These are phyloP conservation scores for Drosophila nigricruria DNA, from an alignment of 2,888 invertebrate genomes.

Conservation along the genomic window DNA sequence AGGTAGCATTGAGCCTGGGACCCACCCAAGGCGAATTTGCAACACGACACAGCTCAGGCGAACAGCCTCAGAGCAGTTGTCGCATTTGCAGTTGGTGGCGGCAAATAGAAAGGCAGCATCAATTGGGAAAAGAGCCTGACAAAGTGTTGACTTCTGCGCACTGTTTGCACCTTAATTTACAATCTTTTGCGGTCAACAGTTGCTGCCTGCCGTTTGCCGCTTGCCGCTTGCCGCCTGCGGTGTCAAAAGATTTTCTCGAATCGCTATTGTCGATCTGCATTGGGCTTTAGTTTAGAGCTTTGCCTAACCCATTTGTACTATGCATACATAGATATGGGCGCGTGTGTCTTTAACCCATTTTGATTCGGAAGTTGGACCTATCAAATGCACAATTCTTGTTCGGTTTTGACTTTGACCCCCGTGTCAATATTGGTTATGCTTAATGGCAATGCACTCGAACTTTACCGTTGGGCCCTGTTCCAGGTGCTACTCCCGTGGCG, in stretches of 20 bases:
- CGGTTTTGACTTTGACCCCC: conserved; percentile 70
- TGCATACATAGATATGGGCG: background rate
- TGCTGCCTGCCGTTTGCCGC: conserved; percentile 4
- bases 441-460: conserved; percentile 49
- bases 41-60: conserved; percentile 26
- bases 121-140: conserved; percentile 23
- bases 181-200: conserved; percentile 74
- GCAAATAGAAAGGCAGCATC: conserved; percentile 41
- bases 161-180: conserved; percentile 79
- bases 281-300: conserved; percentile 27
- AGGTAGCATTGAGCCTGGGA: conserved; percentile 25
- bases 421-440: conserved; percentile 70
- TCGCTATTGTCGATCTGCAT: conserved; percentile 6
- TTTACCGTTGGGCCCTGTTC: conserved; percentile 50
- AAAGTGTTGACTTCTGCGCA: conserved; percentile 51
- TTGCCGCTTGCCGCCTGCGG: conserved; percentile 24
- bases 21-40: conserved; percentile 48
- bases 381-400: conserved; percentile 76
- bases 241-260: conserved; percentile 31
- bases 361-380: conserved; percentile 42
- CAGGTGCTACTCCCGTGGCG: conserved; percentile 62
- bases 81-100: conserved; percentile 29
- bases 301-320: conserved; percentile 40
- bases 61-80: conserved; percentile 43
- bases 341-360: conserved; percentile 50